Conservation (phyloP, 2,113 vertebrate genomes). For the Hemichromis elongatus region DNA sequence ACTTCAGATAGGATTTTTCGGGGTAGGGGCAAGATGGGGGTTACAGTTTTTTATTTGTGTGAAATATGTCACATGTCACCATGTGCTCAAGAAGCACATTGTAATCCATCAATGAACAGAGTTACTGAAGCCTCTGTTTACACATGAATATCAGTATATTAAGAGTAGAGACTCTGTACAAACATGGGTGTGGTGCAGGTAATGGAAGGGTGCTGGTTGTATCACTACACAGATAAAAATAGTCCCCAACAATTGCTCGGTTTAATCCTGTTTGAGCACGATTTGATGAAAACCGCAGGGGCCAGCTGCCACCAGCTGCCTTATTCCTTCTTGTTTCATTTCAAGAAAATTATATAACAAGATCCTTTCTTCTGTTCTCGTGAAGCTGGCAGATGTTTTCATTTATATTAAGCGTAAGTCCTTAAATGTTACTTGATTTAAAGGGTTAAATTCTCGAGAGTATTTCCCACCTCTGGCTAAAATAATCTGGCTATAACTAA, state of each 20-base stretch:
- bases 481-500: neutral
- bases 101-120: neutral
- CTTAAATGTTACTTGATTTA: neutral
- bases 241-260: neutral
- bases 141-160: accelerated
- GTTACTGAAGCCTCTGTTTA: neutral
- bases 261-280: neutral
- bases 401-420: neutral
- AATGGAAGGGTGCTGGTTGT: neutral
- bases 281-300: neutral
- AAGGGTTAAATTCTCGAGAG: neutral
- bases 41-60: neutral
- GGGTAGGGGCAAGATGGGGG: neutral
- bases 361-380: neutral
- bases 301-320: neutral
- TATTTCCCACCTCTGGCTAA: neutral
- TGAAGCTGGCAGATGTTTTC: neutral
- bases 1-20: accelerated
- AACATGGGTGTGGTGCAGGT: neutral
- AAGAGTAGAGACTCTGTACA: neutral
- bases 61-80: too few relatives aligned
- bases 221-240: neutral
- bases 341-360: neutral
- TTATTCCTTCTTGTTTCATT: neutral
- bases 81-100: neutral